These are phyloP conservation scores for Myxocyprinus asiaticus DNA, from an alignment of 2,113 vertebrate genomes.

Conservation along the genomic window DNA sequence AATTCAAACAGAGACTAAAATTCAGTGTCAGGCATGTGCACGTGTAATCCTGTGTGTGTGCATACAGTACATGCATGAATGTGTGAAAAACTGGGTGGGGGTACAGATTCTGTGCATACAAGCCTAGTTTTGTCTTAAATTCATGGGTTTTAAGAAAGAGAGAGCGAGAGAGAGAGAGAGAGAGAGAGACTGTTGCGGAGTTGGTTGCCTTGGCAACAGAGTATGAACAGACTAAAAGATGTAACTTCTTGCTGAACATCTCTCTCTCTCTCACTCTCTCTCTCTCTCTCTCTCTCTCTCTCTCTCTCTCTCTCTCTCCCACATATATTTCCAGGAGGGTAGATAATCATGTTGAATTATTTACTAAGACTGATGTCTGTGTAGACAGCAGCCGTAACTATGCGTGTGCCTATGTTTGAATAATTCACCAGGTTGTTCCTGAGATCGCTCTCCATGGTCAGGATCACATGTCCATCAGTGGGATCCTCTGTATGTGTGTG, in stretches of 20 bases:
- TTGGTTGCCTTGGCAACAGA: constrained; percentile 34
- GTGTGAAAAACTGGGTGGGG: not conserved
- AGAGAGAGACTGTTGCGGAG: constrained; percentile 15
- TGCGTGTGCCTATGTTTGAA: constrained; percentile 41
- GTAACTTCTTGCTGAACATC: no score
- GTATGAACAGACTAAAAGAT: not conserved
- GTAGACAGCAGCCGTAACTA: constrained; percentile 39
- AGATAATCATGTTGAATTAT: constrained; percentile 51
- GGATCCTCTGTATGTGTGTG: constrained; percentile 20
- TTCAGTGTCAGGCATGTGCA: not conserved
- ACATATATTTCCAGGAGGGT: constrained; percentile 39
- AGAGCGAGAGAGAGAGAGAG: not conserved
- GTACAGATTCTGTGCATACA: not conserved
- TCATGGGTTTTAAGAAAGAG: not conserved
- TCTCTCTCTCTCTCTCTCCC: not conserved
- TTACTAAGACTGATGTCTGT: constrained; percentile 26
- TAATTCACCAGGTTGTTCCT: constrained; percentile 52
- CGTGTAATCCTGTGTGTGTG: not conserved
- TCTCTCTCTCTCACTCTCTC: not conserved
- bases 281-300: not conserved
- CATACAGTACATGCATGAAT: not conserved
- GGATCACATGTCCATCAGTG: constrained; percentile 50
- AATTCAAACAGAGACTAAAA: not conserved
- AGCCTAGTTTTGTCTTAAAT: constrained; percentile 3
- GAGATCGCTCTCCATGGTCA: constrained; percentile 43